Conservation (phyloP, 1,140 invertebrate genomes). For the Sinella curviseta region DNA sequence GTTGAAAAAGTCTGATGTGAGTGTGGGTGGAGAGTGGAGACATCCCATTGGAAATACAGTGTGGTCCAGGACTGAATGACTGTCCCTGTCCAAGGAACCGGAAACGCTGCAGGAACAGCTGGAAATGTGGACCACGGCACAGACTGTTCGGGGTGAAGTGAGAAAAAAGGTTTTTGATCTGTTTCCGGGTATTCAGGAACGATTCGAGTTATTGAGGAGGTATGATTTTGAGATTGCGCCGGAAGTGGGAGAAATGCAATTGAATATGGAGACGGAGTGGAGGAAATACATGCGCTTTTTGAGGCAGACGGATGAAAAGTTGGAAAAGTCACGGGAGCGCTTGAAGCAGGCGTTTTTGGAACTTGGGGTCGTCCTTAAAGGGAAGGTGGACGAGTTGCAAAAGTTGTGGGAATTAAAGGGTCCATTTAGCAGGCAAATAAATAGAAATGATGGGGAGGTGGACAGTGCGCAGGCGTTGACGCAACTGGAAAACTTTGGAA, state of each 20-base stretch:
- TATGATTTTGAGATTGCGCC: conserved; percentile 63
- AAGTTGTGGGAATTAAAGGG: conserved; percentile 63
- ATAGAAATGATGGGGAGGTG: conserved; percentile 55
- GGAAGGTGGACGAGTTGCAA: conserved; percentile 62
- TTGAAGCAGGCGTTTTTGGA: conserved; percentile 68
- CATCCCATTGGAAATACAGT: too few species aligned
- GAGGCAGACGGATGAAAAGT: conserved; percentile 65
- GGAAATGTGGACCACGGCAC: conserved; percentile 24
- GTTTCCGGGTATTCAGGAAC: conserved; percentile 70
- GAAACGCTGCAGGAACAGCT: conserved; percentile 55
- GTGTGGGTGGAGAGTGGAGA: neutral
- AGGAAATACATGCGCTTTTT: conserved; percentile 65
- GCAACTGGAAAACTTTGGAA: conserved; percentile 63
- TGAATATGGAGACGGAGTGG: conserved; percentile 66
- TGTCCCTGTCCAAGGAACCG: conserved; percentile 51
- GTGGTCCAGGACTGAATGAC: too few species aligned
- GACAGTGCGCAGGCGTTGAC: conserved; percentile 64
- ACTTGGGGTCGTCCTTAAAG: conserved; percentile 66
- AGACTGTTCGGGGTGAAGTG: conserved; percentile 57
- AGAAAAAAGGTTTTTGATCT: conserved; percentile 61
- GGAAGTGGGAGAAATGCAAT: conserved; percentile 62
- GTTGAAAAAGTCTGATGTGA: too few species aligned
- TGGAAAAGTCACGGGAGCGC: conserved; percentile 69
- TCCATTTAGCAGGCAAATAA: conserved; percentile 34
- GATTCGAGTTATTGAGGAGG: conserved; percentile 70